Conservation (phyloP, 2,888 invertebrate genomes). For the Chrysolina oricalcia region DNA sequence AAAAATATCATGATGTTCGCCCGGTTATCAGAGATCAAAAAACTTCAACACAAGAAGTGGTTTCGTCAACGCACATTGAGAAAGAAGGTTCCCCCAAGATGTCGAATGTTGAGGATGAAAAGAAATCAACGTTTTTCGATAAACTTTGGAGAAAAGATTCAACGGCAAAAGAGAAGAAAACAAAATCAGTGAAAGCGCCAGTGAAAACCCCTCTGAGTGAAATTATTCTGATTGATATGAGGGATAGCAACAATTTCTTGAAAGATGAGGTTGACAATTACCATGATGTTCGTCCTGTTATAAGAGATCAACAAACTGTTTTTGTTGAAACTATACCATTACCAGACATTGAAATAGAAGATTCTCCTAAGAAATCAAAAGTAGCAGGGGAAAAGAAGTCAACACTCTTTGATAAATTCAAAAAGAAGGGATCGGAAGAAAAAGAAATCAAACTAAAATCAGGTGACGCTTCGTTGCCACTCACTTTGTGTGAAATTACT, state of each 20-base stretch:
- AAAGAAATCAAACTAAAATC: conserved; percentile 27
- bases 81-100: conserved; percentile 26
- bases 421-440: conserved; percentile 59
- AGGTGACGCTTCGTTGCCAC: neutral
- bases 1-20: conserved; percentile 55
- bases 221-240: conserved; percentile 47
- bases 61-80: neutral
- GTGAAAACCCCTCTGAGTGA: conserved; percentile 45
- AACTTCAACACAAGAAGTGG: neutral
- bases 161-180: conserved; percentile 21
- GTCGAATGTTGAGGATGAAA: neutral
- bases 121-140: neutral
- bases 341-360: conserved; percentile 26
- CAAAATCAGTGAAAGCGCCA: conserved; percentile 21
- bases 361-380: conserved; percentile 3
- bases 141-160: conserved; percentile 38
- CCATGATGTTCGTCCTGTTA: conserved; percentile 54
- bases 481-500: neutral
- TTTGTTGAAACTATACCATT: conserved; percentile 3
- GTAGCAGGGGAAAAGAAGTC: conserved; percentile 30
- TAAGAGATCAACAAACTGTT: conserved; percentile 35
- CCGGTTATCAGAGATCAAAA: neutral
- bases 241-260: conserved; percentile 55
- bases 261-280: conserved; percentile 55
- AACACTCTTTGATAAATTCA: conserved; percentile 59